These are phyloP conservation scores for Bombus turneri DNA, from an alignment of 1,140 invertebrate species.

Conservation along the genomic window DNA sequence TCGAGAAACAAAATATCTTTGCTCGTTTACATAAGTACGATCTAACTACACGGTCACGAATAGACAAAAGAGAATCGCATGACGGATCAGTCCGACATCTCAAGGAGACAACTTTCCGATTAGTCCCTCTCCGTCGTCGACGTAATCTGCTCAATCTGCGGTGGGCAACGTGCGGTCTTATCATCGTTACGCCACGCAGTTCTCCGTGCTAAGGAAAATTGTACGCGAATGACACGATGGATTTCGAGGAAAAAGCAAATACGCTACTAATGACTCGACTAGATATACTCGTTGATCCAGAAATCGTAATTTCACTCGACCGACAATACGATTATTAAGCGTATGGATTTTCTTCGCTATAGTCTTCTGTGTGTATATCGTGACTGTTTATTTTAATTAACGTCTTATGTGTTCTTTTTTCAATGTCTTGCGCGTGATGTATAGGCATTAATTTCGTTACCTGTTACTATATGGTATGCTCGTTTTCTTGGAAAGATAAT, in stretches of 20 bases:
- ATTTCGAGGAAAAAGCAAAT: slow-evolving; percentile 16
- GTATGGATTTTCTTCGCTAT: not conserved
- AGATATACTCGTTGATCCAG: not conserved
- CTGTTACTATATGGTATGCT: too few relatives aligned
- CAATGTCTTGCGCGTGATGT: fast-evolving
- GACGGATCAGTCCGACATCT: slow-evolving; percentile 45
- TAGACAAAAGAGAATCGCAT: slow-evolving; percentile 48
- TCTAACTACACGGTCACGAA: slow-evolving; percentile 9
- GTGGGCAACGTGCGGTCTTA: slow-evolving; percentile 9
- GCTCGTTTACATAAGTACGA: slow-evolving; percentile 45
- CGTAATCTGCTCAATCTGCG: slow-evolving; percentile 17
- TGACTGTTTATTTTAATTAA: too few relatives aligned
- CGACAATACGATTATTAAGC: not conserved
- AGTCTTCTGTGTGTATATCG: too few relatives aligned
- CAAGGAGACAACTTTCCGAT: slow-evolving; percentile 55
- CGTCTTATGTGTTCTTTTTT: too few relatives aligned
- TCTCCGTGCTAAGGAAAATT: slow-evolving; percentile 3
- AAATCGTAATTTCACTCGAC: not conserved
- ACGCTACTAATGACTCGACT: not conserved
- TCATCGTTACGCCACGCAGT: slow-evolving; percentile 37
- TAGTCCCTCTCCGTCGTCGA: not conserved
- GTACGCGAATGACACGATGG: too few relatives aligned
- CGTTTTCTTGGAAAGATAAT: too few relatives aligned
- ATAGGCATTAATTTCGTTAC: too few relatives aligned
- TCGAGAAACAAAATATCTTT: slow-evolving; percentile 32